A percentile compares a stretch with the other conserved stretches of the same genome.
Conservation (phyloP, 2,797 vertebrate genomes). For the Hydrophis major region DNA sequence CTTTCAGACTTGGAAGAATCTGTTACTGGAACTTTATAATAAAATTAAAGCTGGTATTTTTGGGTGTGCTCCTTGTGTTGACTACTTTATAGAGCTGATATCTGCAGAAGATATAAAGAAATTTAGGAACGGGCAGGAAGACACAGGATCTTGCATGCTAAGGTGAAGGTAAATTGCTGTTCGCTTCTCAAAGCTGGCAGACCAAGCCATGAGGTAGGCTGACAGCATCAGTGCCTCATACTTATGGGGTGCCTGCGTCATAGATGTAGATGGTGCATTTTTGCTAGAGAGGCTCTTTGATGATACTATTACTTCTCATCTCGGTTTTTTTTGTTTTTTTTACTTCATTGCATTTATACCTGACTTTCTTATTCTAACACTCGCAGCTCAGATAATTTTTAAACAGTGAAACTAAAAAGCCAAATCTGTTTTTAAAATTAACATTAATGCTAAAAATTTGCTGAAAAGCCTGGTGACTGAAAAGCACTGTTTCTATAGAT, state of each 20-base stretch:
- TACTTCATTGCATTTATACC: not conserved
- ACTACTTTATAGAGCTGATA: not conserved
- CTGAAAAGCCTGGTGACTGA: not conserved
- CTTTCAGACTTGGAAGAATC: not conserved
- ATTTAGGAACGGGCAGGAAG: not conserved
- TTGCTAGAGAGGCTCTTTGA: not conserved
- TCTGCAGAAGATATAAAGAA: not conserved
- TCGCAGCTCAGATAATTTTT: not conserved
- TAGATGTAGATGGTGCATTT: not conserved
- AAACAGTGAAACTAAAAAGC: not conserved
- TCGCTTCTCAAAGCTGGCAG: not conserved
- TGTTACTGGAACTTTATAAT: not conserved
- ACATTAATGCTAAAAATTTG: not conserved
- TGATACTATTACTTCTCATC: not conserved
- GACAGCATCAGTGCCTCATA: not conserved
- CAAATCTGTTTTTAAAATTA: not conserved
- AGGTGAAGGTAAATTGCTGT: not conserved
- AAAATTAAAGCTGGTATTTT: not conserved
- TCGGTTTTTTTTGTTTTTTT: not conserved
- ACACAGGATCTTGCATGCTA: not conserved
- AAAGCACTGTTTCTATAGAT: not conserved
- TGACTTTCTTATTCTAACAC: not conserved
- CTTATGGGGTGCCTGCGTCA: not conserved
- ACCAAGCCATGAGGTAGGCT: not conserved
- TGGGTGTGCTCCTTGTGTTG: not conserved